Evolutionary conservation across 1,140 invertebrate genomes (phyloP), one percentile per base, ranked within the genome.

Genomic region (Euura lappo): DNA sequence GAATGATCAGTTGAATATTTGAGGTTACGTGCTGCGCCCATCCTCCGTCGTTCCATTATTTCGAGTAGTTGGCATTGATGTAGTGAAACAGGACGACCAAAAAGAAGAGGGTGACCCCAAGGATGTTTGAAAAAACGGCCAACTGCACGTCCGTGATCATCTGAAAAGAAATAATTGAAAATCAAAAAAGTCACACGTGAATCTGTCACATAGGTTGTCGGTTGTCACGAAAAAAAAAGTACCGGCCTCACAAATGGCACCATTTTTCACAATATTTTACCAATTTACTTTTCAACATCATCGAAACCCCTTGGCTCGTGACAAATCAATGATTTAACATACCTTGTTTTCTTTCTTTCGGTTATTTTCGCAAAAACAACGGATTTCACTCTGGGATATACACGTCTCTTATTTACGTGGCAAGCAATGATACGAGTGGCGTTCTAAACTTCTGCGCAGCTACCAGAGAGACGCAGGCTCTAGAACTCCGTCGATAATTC

Each of bases 141-240:
- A 99, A 88, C 86, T 99, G 98, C 8, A 99, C 93, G 81, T 99
- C 98, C 6, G 96, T 98, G 74, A 99, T 98, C 98, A 99, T 99
- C 88, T 90, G 90, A 73, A 83, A 89, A 81, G 71, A 79, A 71
- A 11, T 4, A 60, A 11, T 11, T n/a, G 51, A 3, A 6, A 60
- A 60, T 60, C 51, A 3, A n/a, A 6, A n/a, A 60, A 11, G 28
- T 28, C 28, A 28, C 28, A 28, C 28, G 28, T 28, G 28, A 28
- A 28, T 28, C 28, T 28, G 28, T 28, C 28, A 28, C 28, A 28
- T 28, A 28, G 28, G 28, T 28, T 28, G 28, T 28, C 28, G 28
- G 28, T 28, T 28, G 28, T 28, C 28, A 28, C 28, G 28, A 28
- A 28, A 28, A 28, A n/a, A 28, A 28, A 28, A 28, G 28, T 28